Evolutionary conservation across 2,797 vertebrate genomes (phyloP), one percentile per base, ranked within the genome.

Genomic region (Ctenopoma multispine): DNA sequence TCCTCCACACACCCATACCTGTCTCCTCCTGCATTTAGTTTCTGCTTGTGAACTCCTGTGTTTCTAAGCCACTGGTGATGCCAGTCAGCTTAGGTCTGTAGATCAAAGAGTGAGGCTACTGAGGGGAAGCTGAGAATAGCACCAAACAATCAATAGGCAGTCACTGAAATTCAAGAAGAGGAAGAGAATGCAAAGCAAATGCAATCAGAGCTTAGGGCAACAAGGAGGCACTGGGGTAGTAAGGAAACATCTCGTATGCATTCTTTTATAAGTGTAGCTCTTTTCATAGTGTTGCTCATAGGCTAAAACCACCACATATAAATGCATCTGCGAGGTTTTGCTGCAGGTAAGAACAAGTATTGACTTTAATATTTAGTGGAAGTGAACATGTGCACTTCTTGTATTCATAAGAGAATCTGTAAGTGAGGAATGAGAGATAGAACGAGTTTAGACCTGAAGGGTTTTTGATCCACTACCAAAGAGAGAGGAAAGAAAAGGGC

Each of bases 331-430:
- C 40, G 31, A 44, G 15, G n/a, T 50, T 76, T 70, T 64, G 68
- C 82, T 85, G 3, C 56, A 75, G 82, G 78, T 89, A 48, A 85
- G 51, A 88, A 62, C 40, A 77, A 73, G 64, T 64, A 49, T 78
- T 74, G 71, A 73, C 77, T 84, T 73, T 63, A 63, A 63, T 77
- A 63, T 79, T 53, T 66, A 66, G 61, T 72, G 57, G n/a, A 69
- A 65, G 55, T 38, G 73, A 81, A 48, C n/a, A 67, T 17, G n/a
- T 56, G 58, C 27, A 46, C 15, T 67, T 27, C 55, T 11, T 46
- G 48, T 51, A 62, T 70, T 81, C 60, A 58, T 64, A 54, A 72
- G 57, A 63, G 51, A 72, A 71, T 69, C 53, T 56, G 29, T 58
- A 36, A 67, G 23, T 44, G 23, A 46, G 24, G 44, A 79, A 60